A percentile compares a stretch with the other conserved stretches of the same genome.
Conservation (phyloP, 2,888 invertebrate genomes). For the Polymixis flavicincta region DNA sequence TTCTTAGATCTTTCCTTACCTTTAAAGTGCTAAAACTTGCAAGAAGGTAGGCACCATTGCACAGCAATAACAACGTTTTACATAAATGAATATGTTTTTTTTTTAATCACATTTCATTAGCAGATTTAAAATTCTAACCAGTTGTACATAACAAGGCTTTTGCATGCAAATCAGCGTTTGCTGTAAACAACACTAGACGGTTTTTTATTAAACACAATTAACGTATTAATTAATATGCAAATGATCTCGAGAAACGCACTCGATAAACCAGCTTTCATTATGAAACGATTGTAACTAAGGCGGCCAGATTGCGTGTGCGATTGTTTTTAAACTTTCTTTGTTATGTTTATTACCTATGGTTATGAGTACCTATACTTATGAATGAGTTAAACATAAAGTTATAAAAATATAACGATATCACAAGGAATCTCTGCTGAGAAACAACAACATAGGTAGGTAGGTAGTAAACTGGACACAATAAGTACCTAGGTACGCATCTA, state of each 20-base stretch:
- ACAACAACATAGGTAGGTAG: too few species aligned
- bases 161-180: constrained; percentile 17
- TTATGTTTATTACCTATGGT: not conserved
- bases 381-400: not conserved
- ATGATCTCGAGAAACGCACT: constrained; percentile 28
- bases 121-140: constrained; percentile 19
- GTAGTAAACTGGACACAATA: not conserved
- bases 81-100: not conserved
- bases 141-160: not conserved
- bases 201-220: constrained; percentile 33
- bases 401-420: not conserved
- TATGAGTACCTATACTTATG: too few species aligned
- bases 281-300: constrained; percentile 14
- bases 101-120: not conserved
- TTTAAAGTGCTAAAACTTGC: not conserved
- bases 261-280: constrained; percentile 29
- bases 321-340: constrained; percentile 14
- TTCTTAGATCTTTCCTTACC: not conserved
- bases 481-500: too few species aligned
- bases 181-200: constrained; percentile 18
- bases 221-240: constrained; percentile 40
- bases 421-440: not conserved
- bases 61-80: not conserved
- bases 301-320: constrained; percentile 17
- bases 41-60: not conserved